Percentiles rank a stretch among this genome's conserved stretches.
Evolutionary conservation across 23 tunicate genomes (phyloP).

Genomic region (Trididemnum nubilum): DNA sequence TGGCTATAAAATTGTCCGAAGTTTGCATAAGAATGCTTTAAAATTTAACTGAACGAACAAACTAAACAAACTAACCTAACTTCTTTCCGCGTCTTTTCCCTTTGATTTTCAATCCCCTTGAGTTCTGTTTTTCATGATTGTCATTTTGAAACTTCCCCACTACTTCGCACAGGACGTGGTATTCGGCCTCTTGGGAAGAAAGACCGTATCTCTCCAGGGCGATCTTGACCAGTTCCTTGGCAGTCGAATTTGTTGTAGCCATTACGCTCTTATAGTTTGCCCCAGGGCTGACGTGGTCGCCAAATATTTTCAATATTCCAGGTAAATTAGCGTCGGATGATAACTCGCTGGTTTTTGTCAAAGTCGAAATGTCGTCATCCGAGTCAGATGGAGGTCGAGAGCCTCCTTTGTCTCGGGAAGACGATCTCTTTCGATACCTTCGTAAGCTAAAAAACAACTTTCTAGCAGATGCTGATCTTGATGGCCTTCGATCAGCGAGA

Average conservation of each 20-base stretch:
- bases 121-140: neutral
- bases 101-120: slow-evolving; percentile 23
- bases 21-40: too few species aligned
- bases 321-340: slow-evolving; percentile 75
- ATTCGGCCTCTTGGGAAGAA: slow-evolving; percentile 35
- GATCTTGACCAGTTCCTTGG: slow-evolving; percentile 77
- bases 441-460: slow-evolving; percentile 64
- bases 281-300: slow-evolving; percentile 86
- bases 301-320: slow-evolving; percentile 87
- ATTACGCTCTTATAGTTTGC: slow-evolving; percentile 92
- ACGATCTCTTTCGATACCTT: slow-evolving; percentile 67
- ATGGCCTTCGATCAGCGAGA: neutral
- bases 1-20: too few species aligned
- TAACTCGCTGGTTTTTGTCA: slow-evolving; percentile 32
- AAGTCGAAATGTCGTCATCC: neutral
- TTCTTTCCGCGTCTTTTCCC: neutral
- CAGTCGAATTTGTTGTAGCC: slow-evolving; percentile 79
- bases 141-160: slow-evolving; percentile 61
- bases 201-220: slow-evolving; percentile 82
- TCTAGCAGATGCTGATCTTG: slow-evolving; percentile 77
- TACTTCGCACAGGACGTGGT: slow-evolving; percentile 78
- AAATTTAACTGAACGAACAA: neutral
- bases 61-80: neutral
- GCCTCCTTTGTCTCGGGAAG: slow-evolving; percentile 56
- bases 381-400: slow-evolving; percentile 4